Conservation (phyloP, 2,888 invertebrate species). For the Augochlorella aurata region DNA sequence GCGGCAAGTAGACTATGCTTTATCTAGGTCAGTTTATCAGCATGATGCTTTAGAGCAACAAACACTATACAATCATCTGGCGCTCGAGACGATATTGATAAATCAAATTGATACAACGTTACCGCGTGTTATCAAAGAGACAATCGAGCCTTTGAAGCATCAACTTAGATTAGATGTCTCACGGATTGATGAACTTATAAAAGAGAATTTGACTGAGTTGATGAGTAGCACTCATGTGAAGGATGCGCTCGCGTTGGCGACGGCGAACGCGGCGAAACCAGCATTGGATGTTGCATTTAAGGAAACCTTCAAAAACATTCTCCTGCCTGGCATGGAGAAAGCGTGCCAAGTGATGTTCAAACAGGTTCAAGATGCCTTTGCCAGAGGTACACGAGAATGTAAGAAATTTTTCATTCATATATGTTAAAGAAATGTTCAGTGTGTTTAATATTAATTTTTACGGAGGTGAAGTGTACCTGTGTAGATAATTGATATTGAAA, state of each 20-base stretch:
- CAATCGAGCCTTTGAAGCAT: slow-evolving; percentile 88
- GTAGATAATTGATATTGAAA: neutral
- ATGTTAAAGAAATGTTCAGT: neutral
- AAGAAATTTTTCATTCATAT: slow-evolving; percentile 78
- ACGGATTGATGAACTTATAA: slow-evolving; percentile 88
- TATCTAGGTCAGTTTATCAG: slow-evolving; percentile 74
- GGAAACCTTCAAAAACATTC: slow-evolving; percentile 88
- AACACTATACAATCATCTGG: slow-evolving; percentile 71
- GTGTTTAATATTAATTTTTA: slow-evolving; percentile 7
- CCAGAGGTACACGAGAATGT: slow-evolving; percentile 95
- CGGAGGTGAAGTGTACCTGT: neutral
- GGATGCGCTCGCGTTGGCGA: slow-evolving; percentile 88
- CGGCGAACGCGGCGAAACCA: slow-evolving; percentile 88
- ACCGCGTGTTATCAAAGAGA: slow-evolving; percentile 85
- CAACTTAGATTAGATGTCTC: slow-evolving; percentile 84
- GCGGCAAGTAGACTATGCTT: slow-evolving; percentile 72
- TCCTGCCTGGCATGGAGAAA: slow-evolving; percentile 94
- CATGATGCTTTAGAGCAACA: slow-evolving; percentile 74
- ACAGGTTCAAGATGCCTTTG: slow-evolving; percentile 94
- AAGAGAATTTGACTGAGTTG: slow-evolving; percentile 91
- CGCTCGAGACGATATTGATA: slow-evolving; percentile 81
- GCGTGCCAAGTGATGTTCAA: slow-evolving; percentile 93
- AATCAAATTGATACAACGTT: slow-evolving; percentile 82
- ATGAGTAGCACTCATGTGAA: slow-evolving; percentile 88
- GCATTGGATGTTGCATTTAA: slow-evolving; percentile 90